phyloP scores from a whole-genome alignment of 2,888 invertebrate genomes.

The Endotricha flammealis region DNA sequence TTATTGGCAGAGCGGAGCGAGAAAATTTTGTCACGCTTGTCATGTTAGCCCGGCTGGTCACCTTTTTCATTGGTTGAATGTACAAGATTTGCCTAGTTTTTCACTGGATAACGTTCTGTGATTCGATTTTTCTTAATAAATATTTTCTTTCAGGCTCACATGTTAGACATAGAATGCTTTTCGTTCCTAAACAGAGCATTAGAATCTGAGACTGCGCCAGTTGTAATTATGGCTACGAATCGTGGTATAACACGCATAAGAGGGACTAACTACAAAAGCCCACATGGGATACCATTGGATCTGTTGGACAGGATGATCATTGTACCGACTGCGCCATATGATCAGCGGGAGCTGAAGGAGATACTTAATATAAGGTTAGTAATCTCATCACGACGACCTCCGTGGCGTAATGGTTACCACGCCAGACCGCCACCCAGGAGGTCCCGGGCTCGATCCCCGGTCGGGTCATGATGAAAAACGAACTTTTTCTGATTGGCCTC shows the following conservation, averaged over 20 bases:
- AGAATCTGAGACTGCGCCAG: conserved; percentile 97
- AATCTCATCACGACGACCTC: too few species aligned
- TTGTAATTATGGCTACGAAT: conserved; percentile 99
- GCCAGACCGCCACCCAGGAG: too few species aligned
- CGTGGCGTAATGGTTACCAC: too few species aligned
- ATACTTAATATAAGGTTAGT: conserved; percentile 76
- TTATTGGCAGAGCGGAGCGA: too few species aligned
- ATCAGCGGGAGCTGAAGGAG: conserved; percentile 92
- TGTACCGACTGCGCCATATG: conserved; percentile 92
- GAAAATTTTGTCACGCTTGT: too few species aligned
- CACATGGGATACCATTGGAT: conserved; percentile 98
- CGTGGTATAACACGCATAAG: conserved; percentile 95
- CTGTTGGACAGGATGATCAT: conserved; percentile 96
- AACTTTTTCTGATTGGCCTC: too few species aligned
- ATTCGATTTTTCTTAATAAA: background rate
- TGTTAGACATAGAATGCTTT: conserved; percentile 99
- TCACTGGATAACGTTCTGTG: too few species aligned
- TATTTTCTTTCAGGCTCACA: conserved; percentile 84
- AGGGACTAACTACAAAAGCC: conserved; percentile 95
- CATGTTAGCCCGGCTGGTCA: too few species aligned
- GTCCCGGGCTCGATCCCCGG: too few species aligned
- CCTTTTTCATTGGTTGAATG: too few species aligned
- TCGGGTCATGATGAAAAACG: too few species aligned
- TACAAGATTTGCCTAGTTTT: too few species aligned
- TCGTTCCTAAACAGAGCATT: conserved; percentile 98